Evolutionary conservation across 1,140 invertebrate species (phyloP).

Genomic region (Araneus ventricosus): DNA sequence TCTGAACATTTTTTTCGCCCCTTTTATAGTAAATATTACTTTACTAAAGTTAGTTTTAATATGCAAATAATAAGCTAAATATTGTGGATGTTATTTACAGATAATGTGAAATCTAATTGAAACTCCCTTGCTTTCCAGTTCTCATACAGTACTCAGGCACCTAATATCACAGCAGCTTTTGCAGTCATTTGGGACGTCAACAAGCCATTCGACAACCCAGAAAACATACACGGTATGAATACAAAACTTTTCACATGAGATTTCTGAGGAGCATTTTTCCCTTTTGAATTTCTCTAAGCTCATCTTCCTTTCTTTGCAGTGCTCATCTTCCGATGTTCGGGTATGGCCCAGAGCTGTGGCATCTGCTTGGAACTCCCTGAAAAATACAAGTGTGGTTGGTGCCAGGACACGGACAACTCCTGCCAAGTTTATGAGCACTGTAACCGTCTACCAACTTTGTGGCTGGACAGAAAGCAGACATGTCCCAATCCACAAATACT

Average conservation of each 20-base stretch:
- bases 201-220: too few species aligned
- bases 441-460: constrained; percentile 80
- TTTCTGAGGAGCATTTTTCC: not conserved
- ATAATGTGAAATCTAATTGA: too few species aligned
- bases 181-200: too few species aligned
- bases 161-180: too few species aligned
- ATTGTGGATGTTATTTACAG: too few species aligned
- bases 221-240: constrained; percentile 90
- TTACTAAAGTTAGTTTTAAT: too few species aligned
- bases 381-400: constrained; percentile 97
- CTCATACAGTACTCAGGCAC: too few species aligned
- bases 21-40: too few species aligned
- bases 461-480: constrained; percentile 93
- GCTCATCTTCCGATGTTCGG: constrained; percentile 93
- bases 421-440: constrained; percentile 96
- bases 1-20: too few species aligned
- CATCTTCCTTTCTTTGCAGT: constrained; percentile 80
- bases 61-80: too few species aligned
- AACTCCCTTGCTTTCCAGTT: too few species aligned
- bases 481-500: constrained; percentile 93
- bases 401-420: constrained; percentile 87
- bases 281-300: not conserved
- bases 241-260: not conserved
- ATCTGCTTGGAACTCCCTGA: constrained; percentile 94
- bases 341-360: constrained; percentile 97